Conservation (phyloP, 1,140 invertebrate genomes). For the Plectus sambesii region DNA sequence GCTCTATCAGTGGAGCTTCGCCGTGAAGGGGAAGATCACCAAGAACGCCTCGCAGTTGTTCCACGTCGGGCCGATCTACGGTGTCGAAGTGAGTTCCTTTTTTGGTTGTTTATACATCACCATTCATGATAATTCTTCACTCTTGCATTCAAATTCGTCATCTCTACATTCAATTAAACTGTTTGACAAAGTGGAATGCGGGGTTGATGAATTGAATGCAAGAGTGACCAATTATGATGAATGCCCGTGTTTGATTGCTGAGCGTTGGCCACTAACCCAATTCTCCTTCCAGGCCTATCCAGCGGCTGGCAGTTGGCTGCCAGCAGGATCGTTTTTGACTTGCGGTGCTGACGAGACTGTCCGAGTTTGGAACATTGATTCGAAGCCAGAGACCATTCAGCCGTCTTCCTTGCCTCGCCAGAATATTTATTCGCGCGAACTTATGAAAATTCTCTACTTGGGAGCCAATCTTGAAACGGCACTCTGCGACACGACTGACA, state of each 20-base stretch:
- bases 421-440: constrained; percentile 27
- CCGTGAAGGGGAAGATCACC: constrained; percentile 10
- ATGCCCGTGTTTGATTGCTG: no score
- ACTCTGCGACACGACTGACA: constrained; percentile 25
- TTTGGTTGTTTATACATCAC: no score
- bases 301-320: constrained; percentile 14
- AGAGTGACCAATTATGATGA: no score
- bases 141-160: no score
- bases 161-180: no score
- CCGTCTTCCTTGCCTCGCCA: constrained; percentile 10
- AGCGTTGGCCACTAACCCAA: constrained; percentile 1
- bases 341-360: constrained; percentile 34
- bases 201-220: no score
- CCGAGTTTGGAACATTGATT: constrained; percentile 28
- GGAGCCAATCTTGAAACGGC: constrained; percentile 5
- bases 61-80: constrained; percentile 34
- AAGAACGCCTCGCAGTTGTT: constrained; percentile 32
- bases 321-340: constrained; percentile 32
- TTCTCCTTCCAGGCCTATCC: constrained; percentile 11
- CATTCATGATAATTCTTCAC: no score
- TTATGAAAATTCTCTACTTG: constrained; percentile 33
- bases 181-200: no score
- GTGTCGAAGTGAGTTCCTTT: constrained; percentile 21
- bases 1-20: constrained; percentile 33
- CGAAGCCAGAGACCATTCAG: constrained; percentile 6